A percentile compares a stretch with the other conserved stretches of the same genome.
phyloP scores from a whole-genome alignment of 92 coral and sea anemone species.

The Nematostella vectensis region DNA sequence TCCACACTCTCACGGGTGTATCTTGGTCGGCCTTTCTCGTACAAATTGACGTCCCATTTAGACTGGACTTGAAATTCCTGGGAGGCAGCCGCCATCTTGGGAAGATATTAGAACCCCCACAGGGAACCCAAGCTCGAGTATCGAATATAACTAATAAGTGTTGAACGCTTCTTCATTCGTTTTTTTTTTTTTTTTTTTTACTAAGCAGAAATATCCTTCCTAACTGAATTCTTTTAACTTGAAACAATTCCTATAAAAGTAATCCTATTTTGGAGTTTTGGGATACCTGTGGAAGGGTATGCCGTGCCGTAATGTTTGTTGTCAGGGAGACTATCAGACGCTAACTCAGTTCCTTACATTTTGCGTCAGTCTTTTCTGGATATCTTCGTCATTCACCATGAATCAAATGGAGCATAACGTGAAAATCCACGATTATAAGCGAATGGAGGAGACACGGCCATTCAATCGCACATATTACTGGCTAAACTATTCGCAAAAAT shows the following conservation, averaged over 20 bases:
- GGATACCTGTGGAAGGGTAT: conserved; percentile 15
- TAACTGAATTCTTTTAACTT: too few relatives aligned
- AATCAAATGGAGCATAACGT: conserved; percentile 97
- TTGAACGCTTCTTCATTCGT: too few relatives aligned
- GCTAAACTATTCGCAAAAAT: conserved; percentile 71
- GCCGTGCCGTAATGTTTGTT: conserved; percentile 6
- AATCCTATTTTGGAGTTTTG: not conserved
- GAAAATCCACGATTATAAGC: conserved; percentile 88
- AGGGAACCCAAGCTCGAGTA: conserved; percentile 3
- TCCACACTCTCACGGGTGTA: conserved; percentile 64
- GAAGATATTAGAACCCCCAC: too few relatives aligned
- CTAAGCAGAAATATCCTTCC: too few relatives aligned
- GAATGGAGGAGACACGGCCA: conserved; percentile 71
- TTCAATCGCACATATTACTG: conserved; percentile 59
- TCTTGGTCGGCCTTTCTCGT: conserved; percentile 74
- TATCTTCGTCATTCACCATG: conserved; percentile 52
- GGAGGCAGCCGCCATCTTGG: conserved; percentile 43
- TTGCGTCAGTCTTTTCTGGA: too few relatives aligned
- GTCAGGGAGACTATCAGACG: too few relatives aligned
- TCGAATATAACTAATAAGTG: too few relatives aligned
- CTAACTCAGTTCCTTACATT: too few relatives aligned
- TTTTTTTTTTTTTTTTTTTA: too few relatives aligned
- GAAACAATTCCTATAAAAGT: too few relatives aligned
- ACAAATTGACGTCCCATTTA: conserved; percentile 37
- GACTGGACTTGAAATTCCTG: conserved; percentile 12